Evolutionary conservation across 2,797 vertebrate species (phyloP).

Genomic region (Parauchenoglanis punctatus): DNA sequence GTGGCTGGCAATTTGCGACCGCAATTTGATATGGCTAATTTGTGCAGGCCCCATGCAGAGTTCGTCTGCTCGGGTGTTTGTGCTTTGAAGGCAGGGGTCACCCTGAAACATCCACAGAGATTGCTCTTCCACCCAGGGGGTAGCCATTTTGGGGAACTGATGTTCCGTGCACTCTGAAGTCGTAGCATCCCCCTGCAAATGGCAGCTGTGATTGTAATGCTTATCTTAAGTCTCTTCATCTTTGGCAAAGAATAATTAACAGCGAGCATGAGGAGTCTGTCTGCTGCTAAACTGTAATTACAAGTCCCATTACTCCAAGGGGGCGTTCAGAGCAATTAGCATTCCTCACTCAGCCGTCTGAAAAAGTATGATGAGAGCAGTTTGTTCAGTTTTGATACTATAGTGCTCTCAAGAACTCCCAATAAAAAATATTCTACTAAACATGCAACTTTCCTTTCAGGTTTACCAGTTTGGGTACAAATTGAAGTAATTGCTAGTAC

Average conservation of each 20-base stretch:
- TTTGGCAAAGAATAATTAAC: conserved; percentile 63
- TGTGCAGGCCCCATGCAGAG: conserved; percentile 49
- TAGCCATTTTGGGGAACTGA: conserved; percentile 57
- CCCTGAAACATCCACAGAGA: conserved; percentile 59
- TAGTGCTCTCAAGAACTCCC: conserved; percentile 41
- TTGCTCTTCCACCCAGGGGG: conserved; percentile 56
- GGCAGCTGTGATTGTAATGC: conserved; percentile 59
- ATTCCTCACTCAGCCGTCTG: conserved; percentile 57
- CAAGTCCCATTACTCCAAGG: conserved; percentile 65
- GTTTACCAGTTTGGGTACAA: conserved; percentile 43
- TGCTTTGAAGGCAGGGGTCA: conserved; percentile 56
- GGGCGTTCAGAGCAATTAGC: conserved; percentile 64
- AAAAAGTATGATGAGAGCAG: conserved; percentile 56
- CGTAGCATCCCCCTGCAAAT: conserved; percentile 56
- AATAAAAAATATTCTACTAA: conserved; percentile 16
- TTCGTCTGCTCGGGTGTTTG: conserved; percentile 40
- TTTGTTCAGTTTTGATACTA: conserved; percentile 54
- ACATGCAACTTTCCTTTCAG: conserved; percentile 44
- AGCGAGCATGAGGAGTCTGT: conserved; percentile 61
- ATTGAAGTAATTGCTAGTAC: conserved; percentile 26
- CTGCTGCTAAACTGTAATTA: conserved; percentile 67
- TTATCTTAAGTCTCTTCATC: conserved; percentile 63
- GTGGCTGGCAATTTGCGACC: conserved; percentile 51
- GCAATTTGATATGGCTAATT: conserved; percentile 56
- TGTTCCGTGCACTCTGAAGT: conserved; percentile 54